These are phyloP conservation scores for Deladenus siricidicola DNA, from an alignment of 2,888 invertebrate species.

Conservation along the genomic window DNA sequence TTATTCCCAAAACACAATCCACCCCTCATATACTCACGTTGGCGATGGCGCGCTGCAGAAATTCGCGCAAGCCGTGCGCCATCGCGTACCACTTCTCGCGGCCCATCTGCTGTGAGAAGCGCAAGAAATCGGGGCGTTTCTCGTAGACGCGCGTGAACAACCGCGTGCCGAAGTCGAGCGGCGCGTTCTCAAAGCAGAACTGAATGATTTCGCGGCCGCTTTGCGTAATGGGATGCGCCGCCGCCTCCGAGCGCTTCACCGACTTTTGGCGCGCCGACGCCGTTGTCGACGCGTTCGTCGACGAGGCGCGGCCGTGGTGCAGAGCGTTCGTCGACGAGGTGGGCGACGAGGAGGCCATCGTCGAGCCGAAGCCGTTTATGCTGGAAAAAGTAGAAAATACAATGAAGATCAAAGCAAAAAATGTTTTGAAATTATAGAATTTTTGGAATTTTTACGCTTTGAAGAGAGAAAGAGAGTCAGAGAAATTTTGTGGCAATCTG, in stretches of 20 bases:
- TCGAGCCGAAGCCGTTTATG: no score
- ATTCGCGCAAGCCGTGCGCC: conserved; percentile 38
- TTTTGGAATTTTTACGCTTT: no score
- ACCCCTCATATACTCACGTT: conserved; percentile 29
- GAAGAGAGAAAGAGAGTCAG: no score
- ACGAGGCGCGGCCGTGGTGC: no score
- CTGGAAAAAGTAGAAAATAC: no score
- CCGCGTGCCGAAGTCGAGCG: conserved; percentile 44
- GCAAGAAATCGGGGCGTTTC: conserved; percentile 48
- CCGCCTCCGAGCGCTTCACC: conserved; percentile 19
- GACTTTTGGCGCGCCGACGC: conserved; percentile 16
- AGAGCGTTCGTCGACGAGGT: no score
- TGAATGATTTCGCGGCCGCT: conserved; percentile 38
- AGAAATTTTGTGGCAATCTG: no score
- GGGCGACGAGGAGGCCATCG: no score
- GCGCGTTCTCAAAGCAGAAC: conserved; percentile 50
- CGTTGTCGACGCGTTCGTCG: no score
- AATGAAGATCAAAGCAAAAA: no score
- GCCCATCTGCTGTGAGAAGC: conserved; percentile 40
- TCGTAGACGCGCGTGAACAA: conserved; percentile 44
- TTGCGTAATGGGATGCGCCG: conserved; percentile 24
- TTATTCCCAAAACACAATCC: background rate
- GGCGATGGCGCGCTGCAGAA: conserved; percentile 45
- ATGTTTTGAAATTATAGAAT: no score
- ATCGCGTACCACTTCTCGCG: conserved; percentile 40